Base-by-base conservation (phyloP, 2,888 invertebrate genomes). In the Leucozona laternaria region DNA sequence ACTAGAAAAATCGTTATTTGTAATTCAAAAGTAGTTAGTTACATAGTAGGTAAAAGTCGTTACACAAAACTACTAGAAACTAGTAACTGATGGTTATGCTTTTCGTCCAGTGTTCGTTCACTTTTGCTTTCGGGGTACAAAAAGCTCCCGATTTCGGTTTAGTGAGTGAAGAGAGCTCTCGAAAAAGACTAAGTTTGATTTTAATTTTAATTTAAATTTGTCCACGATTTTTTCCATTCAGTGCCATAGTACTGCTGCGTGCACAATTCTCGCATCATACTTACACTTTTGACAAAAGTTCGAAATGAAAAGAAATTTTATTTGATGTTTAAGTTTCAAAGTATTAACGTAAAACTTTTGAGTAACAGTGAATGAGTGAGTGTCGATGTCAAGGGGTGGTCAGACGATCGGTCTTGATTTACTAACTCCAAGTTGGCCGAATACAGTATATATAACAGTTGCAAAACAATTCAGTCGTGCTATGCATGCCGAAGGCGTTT, bases 381-480 rank as follows among this genome's bases (percentile, higher is more conserved):
- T n/a, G 43, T 0, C 45, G 45, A 45, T 17, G 17, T 8, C 4
- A 45, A 17, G 8, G 17, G 45, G 17, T 8, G 10, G 45, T 45
- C 45, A n/a, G 45, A 17, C 10, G 45, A 8, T 17, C 17, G 17
- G 45, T 2, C 7, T 45, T 45, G 45, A 17, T 17, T 45, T 10
- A 45, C 8, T 17, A 45, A 45, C 45, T 10, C 4, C 17, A 45
- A 45, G 45, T 45, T 45, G 17, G 10, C 17, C 53, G 50, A 58
- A 66, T 25, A 22, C 17, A n/a, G n/a, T n/a, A n/a, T n/a, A n/a
- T n/a, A n/a, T n/a, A n/a, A n/a, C n/a, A 82, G 68, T 82, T 73
- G 58, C 66, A 79, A 48, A 68, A 70, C 68, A 83, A 79, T 83
- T 79, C 79, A 57, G 75, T 79, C 62, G 55, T 83, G 60, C 57